Conservation (phyloP, 2,888 invertebrate genomes). For the Oxystoma pomonae region DNA sequence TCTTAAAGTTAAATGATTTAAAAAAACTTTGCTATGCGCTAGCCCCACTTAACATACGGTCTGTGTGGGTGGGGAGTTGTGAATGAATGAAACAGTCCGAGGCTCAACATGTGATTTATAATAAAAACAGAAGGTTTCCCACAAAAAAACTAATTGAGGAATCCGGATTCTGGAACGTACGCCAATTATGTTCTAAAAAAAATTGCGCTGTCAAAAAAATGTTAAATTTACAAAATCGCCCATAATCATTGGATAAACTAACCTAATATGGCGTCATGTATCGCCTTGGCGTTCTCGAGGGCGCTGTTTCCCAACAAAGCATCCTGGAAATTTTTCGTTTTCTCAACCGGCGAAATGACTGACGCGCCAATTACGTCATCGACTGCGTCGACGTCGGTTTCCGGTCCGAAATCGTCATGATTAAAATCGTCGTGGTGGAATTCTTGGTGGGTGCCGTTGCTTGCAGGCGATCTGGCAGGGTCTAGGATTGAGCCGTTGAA, state of each 20-base stretch:
- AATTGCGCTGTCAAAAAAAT: no score
- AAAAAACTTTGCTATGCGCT: no score
- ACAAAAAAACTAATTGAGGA: no score
- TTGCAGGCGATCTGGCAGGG: background rate
- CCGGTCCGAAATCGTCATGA: conserved; percentile 67
- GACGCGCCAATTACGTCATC: conserved; percentile 51
- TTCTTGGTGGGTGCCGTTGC: background rate
- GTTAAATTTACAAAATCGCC: no score
- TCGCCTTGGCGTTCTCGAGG: conserved; percentile 2
- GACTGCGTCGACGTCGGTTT: conserved; percentile 69
- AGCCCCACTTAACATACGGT: no score
- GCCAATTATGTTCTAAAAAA: no score
- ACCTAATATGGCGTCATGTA: background rate
- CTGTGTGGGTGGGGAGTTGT: no score
- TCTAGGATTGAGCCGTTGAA: background rate
- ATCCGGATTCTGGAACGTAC: no score
- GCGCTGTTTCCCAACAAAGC: conserved; percentile 31
- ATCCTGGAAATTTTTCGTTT: conserved; percentile 40
- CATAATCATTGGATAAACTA: background rate
- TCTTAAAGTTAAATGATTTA: no score
- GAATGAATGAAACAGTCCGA: no score
- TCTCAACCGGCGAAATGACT: conserved; percentile 41
- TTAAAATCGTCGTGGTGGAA: conserved; percentile 30
- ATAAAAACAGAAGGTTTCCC: no score
- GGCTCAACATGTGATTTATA: no score